These are phyloP conservation scores for Parauchenoglanis punctatus DNA, from an alignment of 2,797 vertebrate species.

Conservation along the genomic window DNA sequence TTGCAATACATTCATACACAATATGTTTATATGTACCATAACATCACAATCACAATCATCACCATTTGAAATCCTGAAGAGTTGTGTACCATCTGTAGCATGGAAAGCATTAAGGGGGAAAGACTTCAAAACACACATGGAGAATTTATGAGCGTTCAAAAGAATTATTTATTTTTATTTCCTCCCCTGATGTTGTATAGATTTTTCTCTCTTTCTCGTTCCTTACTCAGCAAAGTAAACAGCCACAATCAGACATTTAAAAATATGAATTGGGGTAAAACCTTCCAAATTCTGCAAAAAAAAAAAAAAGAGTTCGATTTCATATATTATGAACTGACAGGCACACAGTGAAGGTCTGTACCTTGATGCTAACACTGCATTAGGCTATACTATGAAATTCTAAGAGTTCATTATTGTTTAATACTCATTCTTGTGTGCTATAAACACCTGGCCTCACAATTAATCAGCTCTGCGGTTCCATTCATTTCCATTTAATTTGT, in stretches of 20 bases:
- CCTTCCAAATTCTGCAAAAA: background rate
- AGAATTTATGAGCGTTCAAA: constrained; percentile 47
- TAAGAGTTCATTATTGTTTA: background rate
- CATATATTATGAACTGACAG: background rate
- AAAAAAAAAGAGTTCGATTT: background rate
- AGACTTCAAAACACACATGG: constrained; percentile 37
- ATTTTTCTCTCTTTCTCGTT: constrained; percentile 6
- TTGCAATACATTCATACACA: background rate
- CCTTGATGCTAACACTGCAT: background rate
- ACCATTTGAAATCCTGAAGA: background rate
- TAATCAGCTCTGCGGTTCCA: background rate
- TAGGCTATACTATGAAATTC: background rate
- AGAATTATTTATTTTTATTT: constrained; percentile 41
- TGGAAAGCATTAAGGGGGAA: constrained; percentile 9
- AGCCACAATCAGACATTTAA: background rate
- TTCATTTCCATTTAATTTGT: background rate
- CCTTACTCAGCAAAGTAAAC: constrained; percentile 5
- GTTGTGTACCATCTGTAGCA: background rate
- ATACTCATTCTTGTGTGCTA: background rate
- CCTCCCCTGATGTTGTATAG: constrained; percentile 42
- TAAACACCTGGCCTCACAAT: background rate
- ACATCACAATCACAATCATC: background rate
- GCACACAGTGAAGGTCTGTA: background rate
- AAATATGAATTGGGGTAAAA: background rate
- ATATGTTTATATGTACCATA: background rate